Percentiles rank a stretch among this genome's conserved stretches.
phyloP scores from a whole-genome alignment of 2,113 vertebrate species.

The Carlito syrichta region DNA sequence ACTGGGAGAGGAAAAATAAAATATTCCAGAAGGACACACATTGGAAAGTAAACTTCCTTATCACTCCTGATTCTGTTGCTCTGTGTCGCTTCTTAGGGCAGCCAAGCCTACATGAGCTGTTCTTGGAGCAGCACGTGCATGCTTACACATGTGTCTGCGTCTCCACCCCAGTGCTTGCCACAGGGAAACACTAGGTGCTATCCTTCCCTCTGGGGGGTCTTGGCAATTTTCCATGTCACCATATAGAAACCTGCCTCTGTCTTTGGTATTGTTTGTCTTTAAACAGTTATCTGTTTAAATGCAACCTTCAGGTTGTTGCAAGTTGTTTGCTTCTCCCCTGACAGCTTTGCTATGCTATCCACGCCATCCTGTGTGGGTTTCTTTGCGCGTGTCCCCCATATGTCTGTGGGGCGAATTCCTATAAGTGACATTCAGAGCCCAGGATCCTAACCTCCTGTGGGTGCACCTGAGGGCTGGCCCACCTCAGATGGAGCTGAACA shows the following conservation, averaged over 20 bases:
- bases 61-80: no score
- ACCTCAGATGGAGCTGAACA: background rate
- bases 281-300: background rate
- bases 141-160: background rate
- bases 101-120: no score
- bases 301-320: background rate
- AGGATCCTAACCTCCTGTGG: background rate
- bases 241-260: background rate
- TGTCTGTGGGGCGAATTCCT: background rate
- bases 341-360: background rate
- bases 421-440: background rate
- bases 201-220: background rate
- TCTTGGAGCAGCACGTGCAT: background rate
- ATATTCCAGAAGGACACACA: background rate
- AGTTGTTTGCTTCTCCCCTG: background rate
- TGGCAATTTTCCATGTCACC: background rate
- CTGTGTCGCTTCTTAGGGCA: background rate
- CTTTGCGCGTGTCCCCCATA: background rate
- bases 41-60: background rate
- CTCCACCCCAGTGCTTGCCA: no score
- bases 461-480: accelerated
- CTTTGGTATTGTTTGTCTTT: background rate
- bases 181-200: background rate
- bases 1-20: background rate
- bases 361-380: background rate